Conservation (phyloP, 2,888 invertebrate genomes). For the Malachius bipustulatus region DNA sequence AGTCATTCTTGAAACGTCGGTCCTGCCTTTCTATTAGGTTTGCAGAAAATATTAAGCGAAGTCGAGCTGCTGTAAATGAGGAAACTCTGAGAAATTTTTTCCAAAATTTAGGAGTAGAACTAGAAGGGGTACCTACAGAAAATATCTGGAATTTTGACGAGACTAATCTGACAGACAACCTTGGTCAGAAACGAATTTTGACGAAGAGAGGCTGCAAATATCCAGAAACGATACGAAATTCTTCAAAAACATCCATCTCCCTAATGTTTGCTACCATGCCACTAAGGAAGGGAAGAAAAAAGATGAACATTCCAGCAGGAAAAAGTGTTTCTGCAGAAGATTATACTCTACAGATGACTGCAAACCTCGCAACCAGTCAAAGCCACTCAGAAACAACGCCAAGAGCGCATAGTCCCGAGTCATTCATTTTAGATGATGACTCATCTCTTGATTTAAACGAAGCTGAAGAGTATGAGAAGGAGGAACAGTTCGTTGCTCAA, state of each 20-base stretch:
- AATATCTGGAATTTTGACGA: conserved; percentile 29
- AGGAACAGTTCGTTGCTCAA: too few species aligned
- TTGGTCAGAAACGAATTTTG: conserved; percentile 20
- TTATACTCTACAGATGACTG: too few species aligned
- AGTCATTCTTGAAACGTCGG: conserved; percentile 7
- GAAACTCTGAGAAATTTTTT: conserved; percentile 6
- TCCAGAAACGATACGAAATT: conserved; percentile 19
- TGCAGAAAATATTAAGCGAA: conserved; percentile 11
- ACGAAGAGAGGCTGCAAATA: conserved; percentile 17
- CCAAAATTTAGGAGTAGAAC: conserved; percentile 5
- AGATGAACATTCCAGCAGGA: conserved; percentile 4
- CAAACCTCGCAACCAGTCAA: too few species aligned
- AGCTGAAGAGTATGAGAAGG: too few species aligned
- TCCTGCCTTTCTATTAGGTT: conserved; percentile 7
- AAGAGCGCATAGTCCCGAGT: too few species aligned
- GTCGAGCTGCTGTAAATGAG: conserved; percentile 7
- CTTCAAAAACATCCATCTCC: conserved; percentile 7
- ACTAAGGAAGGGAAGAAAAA: neutral
- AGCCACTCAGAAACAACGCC: too few species aligned
- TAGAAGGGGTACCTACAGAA: conserved; percentile 13
- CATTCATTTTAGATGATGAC: too few species aligned
- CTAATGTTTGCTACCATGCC: conserved; percentile 6
- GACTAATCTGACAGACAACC: conserved; percentile 28
- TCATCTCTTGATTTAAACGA: too few species aligned
- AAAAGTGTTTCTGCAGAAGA: conserved; percentile 7